Base-by-base conservation (phyloP, 2,888 invertebrate genomes). In the Dastarcus helophoroides region DNA sequence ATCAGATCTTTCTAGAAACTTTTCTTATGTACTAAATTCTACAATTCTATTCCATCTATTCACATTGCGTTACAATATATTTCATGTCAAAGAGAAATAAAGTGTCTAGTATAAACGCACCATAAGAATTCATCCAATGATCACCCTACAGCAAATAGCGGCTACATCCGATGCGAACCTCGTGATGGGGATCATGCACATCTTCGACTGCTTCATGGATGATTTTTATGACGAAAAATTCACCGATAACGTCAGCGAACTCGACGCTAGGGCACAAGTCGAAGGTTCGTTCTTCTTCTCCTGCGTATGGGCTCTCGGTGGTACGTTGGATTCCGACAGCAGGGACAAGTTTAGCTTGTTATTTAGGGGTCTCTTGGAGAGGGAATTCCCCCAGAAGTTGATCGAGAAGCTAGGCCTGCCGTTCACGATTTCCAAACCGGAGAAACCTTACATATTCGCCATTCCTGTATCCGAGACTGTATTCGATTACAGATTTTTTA, bases 201-300 rank as follows among this genome's bases (percentile, higher is more conserved):
- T 94, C 10, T 86, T 83, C 57, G 93, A 94, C 53, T 81, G 85
- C 31, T 84, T 81, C 50, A 70, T 91, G 65, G 85, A 88, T 47
- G 90, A 91, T 48, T 93, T 83, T 50, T 62, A 73, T 14, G 84
- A 89, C 50, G 84, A 86, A 43, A 72, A 72, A 47, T 75, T 73
- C 51, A 63, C 78, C 32, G 78, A 80, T 35, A 62, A 59, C 29
- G 64, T 82, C 22, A 74, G 77, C 0, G 85, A 88, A 58, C 67
- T 86, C 29, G 86, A 90, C 53, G 71, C 83, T 14, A 69, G 90
- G 44, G 83, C 86, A 1, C 90, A 90, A 56, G 65, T 89, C 32
- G 90, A 89, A 67, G 89, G 93, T 1, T 80, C 86, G 0, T 94
- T 94, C 63, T 80, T 94, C 56, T 94, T 94, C 54, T 79, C 90